phyloP scores from a whole-genome alignment of 2,113 vertebrate species.

The Illadopsis cleaveri region DNA sequence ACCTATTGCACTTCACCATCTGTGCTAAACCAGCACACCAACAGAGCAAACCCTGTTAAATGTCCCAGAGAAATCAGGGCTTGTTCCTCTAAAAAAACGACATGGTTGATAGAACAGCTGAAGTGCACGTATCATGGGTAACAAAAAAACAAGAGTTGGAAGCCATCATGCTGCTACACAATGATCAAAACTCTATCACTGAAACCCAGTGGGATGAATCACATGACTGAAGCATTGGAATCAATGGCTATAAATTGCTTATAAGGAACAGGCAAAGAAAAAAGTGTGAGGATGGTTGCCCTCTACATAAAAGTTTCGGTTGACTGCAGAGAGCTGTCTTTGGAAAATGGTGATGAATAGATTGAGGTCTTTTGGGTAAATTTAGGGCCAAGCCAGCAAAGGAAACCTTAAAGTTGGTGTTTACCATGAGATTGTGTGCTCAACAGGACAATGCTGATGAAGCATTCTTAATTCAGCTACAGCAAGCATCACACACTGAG shows the following conservation, averaged over 20 bases:
- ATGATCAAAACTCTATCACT: background rate
- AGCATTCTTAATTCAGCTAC: background rate
- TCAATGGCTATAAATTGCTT: background rate
- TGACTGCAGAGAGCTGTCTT: background rate
- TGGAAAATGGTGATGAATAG: background rate
- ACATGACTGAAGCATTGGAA: background rate
- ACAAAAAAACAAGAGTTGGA: background rate
- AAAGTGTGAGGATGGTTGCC: fast-evolving
- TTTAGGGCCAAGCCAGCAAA: background rate
- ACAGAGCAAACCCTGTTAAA: background rate
- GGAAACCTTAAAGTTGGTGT: background rate
- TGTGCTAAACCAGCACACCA: too few species aligned
- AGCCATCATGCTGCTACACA: background rate
- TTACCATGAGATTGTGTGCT: background rate
- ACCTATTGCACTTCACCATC: too few species aligned
- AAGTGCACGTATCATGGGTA: background rate
- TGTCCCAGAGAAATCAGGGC: background rate
- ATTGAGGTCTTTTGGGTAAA: background rate
- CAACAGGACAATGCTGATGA: background rate
- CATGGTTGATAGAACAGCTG: background rate
- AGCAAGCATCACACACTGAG: background rate
- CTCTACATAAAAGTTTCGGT: background rate
- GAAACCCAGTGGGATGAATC: background rate
- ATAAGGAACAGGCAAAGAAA: background rate
- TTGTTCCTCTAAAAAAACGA: background rate